Evolutionary conservation across 2,113 vertebrate genomes (phyloP), one percentile per base, ranked within the genome.

Genomic region (Phodopus roborovskii): DNA sequence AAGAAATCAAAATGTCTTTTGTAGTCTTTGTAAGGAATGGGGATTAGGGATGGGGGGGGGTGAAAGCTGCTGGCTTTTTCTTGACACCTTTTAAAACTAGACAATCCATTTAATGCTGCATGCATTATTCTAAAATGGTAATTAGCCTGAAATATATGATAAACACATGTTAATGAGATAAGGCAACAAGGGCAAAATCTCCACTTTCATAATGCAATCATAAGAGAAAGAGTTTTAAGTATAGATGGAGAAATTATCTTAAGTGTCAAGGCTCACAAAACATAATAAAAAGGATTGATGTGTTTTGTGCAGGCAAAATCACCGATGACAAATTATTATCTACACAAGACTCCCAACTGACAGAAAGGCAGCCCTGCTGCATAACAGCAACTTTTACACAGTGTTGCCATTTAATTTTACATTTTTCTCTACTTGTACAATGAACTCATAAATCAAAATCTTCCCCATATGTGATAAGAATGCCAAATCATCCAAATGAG

Each of bases 91-190:
- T 98, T 98, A 97, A 96, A 97, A 96, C 93, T 73, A 88, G 87
- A 91, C 75, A 84, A 92, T 96, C 48, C 92, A 95, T 96, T 97
- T 96, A 98, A 97, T 94, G 42, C 88, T 88, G 97, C 83, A 58
- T 87, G 36, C 89, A 95, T 93, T 98, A 93, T 97, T 97, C 92
- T 83, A 94, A 93, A 88, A 97, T 89, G 96, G 86, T 97, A 98
- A 98, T 98, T 98, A 98, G 82, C 88, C 53, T 96, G 90, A 97
- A 98, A 97, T 79, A 91, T 91, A 95, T 94, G 96, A 98, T 95
- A 98, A 98, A 97, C 26, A 90, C 82, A 95, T 94, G 88, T 45
- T 98, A 98, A 98, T 97, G 92, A 98, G 92, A 90, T 89, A 98
- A 97, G 74, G 33, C 91, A 98, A 82, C 58, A 98, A 97, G 88